Evolutionary conservation across 2,888 invertebrate species (phyloP).

Genomic region (Clivina fossor): DNA sequence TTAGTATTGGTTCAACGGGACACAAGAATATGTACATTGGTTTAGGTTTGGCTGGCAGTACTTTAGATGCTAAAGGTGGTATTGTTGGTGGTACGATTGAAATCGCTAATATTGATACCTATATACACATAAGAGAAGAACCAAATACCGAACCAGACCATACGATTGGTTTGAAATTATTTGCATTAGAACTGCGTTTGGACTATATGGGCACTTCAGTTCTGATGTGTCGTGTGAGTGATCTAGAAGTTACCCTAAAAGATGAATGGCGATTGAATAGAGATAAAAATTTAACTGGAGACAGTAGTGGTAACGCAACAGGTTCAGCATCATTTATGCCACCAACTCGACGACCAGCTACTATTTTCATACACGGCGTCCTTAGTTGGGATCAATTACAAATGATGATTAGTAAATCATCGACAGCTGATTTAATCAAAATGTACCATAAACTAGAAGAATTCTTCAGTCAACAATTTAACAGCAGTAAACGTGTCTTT

Average conservation of each 20-base stretch:
- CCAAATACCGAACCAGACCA: conserved; percentile 88
- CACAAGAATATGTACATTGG: conserved; percentile 91
- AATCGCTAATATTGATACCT: conserved; percentile 84
- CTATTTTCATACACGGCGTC: conserved; percentile 90
- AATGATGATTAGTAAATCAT: conserved; percentile 94
- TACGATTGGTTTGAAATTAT: conserved; percentile 76
- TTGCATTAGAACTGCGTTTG: conserved; percentile 84
- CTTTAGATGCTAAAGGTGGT: conserved; percentile 94
- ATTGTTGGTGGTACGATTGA: conserved; percentile 96
- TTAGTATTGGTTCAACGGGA: conserved; percentile 92
- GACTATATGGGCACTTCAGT: conserved; percentile 99
- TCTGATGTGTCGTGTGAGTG: conserved; percentile 85
- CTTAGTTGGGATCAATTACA: conserved; percentile 95
- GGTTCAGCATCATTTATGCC: conserved; percentile 59
- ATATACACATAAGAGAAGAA: conserved; percentile 87
- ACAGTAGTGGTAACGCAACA: conserved; percentile 40
- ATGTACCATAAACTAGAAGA: conserved; percentile 96
- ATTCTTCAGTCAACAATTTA: conserved; percentile 97
- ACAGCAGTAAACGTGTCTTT: conserved; percentile 91
- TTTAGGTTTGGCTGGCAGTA: conserved; percentile 84
- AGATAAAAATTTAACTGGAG: no score
- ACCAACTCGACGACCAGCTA: conserved; percentile 75
- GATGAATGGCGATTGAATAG: conserved; percentile 84
- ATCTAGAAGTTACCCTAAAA: conserved; percentile 74
- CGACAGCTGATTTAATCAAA: conserved; percentile 94